Evolutionary conservation across 2,888 invertebrate genomes (phyloP).

Genomic region (Syritta pipiens): DNA sequence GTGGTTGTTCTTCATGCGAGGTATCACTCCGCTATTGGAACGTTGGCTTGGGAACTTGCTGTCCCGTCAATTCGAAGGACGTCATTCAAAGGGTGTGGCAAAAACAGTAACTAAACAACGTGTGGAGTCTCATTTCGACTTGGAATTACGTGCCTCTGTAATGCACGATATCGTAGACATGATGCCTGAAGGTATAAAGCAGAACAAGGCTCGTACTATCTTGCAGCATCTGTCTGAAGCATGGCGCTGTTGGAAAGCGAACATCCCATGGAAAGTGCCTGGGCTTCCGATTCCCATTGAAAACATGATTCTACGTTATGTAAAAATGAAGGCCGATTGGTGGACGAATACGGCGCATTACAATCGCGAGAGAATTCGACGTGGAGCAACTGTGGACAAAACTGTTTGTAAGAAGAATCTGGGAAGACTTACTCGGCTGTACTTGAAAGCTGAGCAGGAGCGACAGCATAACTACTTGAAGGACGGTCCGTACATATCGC

Average conservation of each 20-base stretch:
- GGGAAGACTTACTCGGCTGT: slow-evolving; percentile 97
- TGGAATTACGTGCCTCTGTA: slow-evolving; percentile 97
- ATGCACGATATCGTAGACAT: slow-evolving; percentile 99
- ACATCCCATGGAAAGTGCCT: slow-evolving; percentile 99
- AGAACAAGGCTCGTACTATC: slow-evolving; percentile 99
- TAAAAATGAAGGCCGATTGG: slow-evolving; percentile 99
- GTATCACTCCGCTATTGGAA: slow-evolving; percentile 98
- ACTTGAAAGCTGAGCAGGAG: slow-evolving; percentile 99
- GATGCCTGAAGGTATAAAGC: slow-evolving; percentile 99
- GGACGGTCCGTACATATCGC: slow-evolving; percentile 99
- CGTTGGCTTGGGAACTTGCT: slow-evolving; percentile 99
- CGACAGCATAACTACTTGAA: slow-evolving; percentile 99
- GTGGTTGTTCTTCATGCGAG: slow-evolving; percentile 99
- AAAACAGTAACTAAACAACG: slow-evolving; percentile 99
- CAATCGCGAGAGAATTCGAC: slow-evolving; percentile 97
- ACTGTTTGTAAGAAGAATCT: slow-evolving; percentile 99
- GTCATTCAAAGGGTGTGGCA: slow-evolving; percentile 99
- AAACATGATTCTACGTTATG: slow-evolving; percentile 99
- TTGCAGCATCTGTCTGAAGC: slow-evolving; percentile 99
- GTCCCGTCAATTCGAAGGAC: slow-evolving; percentile 98
- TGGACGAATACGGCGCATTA: slow-evolving; percentile 99
- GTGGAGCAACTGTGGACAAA: slow-evolving; percentile 99
- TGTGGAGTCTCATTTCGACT: slow-evolving; percentile 99
- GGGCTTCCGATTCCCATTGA: slow-evolving; percentile 99
- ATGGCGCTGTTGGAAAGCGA: slow-evolving; percentile 99